A percentile compares a stretch with the other conserved stretches of the same genome.
Conservation (phyloP, 1,140 invertebrate species). For the Ips typographus region DNA sequence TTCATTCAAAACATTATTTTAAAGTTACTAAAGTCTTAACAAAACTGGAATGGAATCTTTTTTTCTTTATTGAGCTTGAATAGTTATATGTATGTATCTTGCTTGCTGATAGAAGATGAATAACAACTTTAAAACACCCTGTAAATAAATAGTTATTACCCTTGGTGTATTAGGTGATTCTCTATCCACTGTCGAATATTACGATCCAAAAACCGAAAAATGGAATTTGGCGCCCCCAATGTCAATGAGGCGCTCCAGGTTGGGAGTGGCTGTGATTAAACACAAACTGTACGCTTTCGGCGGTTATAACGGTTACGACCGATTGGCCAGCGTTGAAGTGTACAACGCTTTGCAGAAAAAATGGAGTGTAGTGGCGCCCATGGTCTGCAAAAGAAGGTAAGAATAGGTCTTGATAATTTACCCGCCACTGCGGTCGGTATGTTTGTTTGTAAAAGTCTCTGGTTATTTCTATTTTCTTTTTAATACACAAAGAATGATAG, state of each 20-base stretch:
- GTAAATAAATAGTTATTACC: too few species aligned
- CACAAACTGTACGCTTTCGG: conserved; percentile 75
- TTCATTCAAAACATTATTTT: too few species aligned
- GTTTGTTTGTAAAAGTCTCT: too few species aligned
- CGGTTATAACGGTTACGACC: conserved; percentile 79
- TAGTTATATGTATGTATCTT: too few species aligned
- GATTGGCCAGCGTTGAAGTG: conserved; percentile 85
- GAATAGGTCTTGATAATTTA: background rate
- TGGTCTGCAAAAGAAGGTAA: conserved; percentile 82
- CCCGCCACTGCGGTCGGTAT: too few species aligned
- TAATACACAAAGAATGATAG: too few species aligned
- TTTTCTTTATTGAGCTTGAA: too few species aligned
- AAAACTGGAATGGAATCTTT: too few species aligned
- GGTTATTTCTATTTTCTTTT: too few species aligned
- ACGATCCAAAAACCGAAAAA: conserved; percentile 68
- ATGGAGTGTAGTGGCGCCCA: conserved; percentile 79
- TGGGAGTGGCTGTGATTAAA: conserved; percentile 81
- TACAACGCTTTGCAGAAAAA: conserved; percentile 73
- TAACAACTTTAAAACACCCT: too few species aligned
- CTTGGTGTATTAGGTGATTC: conserved; percentile 65
- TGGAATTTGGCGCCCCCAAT: conserved; percentile 84
- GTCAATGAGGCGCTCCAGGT: conserved; percentile 80
- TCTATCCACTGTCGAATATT: conserved; percentile 84
- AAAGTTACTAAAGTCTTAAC: too few species aligned
- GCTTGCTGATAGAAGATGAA: too few species aligned